Evolutionary conservation across 2,797 vertebrate genomes (phyloP), one percentile per base, ranked within the genome.

Genomic region (Anabacerthia variegaticeps): DNA sequence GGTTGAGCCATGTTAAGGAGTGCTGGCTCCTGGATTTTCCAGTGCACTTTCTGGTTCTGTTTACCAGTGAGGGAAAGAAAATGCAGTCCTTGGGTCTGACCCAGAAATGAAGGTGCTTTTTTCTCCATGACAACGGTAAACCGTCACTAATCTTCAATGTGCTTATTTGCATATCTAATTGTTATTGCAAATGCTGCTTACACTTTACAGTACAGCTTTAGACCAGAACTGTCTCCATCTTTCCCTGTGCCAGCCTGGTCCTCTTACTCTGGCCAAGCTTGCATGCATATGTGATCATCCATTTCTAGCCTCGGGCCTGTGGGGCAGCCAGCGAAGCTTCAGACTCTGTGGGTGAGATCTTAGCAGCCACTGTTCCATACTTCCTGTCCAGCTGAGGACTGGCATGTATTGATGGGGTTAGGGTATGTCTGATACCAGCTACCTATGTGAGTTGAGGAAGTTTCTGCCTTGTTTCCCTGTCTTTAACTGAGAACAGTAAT

Each of bases 141-240:
- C 86, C 4, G 0, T 93, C 71, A 48, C 86, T 95, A 95, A 95
- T 96, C 89, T 93, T 94, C 88, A 82, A 0, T 86, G 71, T 92
- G 55, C 73, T 66, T 86, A 85, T 95, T 93, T 95, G 85, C 92
- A 94, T 95, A 93, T 85, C 74, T 94, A 56, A 95, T 94, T 92
- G 94, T 92, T 89, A 54, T 22, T 79, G 86, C 59, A 65, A 79
- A 65, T 5, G 12, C 67, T 71, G 90, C 88, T 74, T 89, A 65
- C 54, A n/a, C 34, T 71, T 54, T 54, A 32, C 46, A 39, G 32
- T n/a, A 21, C 61, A 77, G 82, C 76, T 92, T 88, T 76, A 79
- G 41, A 87, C 63, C 34, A 81, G 48, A 87, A 30, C 44, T 67
- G 13, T 69, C 24, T 80, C 54, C 8, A 6, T 91, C 72, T 61